Base-by-base conservation (phyloP, 2,113 vertebrate species). In the Mirza zaza region DNA sequence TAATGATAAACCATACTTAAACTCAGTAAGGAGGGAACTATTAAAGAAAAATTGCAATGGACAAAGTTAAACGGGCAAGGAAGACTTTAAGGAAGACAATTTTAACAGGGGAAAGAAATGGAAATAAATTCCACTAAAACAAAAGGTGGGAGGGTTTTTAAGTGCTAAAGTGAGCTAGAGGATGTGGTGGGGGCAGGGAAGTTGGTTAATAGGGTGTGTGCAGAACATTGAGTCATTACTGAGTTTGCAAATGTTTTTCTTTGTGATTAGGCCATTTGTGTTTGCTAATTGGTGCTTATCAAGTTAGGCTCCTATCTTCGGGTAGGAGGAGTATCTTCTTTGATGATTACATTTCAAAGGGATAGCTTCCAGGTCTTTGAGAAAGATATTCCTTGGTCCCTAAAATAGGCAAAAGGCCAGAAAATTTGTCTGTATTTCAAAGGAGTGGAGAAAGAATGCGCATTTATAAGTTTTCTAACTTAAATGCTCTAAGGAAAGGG, bases 391-490 rank as follows among this genome's bases (percentile, higher is more conserved):
- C 13, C 17, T 52, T 77, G 27, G 18, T 25, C 34, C 81, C 14
- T 81, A 61, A 89, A 85, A 92, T 7, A 42, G 50, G 21, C 11
- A 50, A 86, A 55, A 95, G 52, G 2, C 52, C 65, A 7, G 36
- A 18, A 68, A n/a, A 52, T 82, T 76, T 90, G 50, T 65, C 42
- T 93, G 27, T 14, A 52, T 90, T 95, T 96, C 52, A 83, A 95
- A 97, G 25, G 20, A 8, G 5, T 1, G 75, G 29, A 94, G 65
- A 79, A 89, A 90, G 4, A 90, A 86, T 65, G 88, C 73, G 12
- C 21, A 80, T 11, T 59, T 50, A 29, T 7, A 68, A 12, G 0
- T n/a, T 87, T 59, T 92, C 57, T 85, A 88, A 88, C 73, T 27
- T 65, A 94, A 95, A 67, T 88, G 6, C 3, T 67, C 45, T 23